Conservation (phyloP, 1,140 invertebrate genomes). For the Drosophila lacertosa region DNA sequence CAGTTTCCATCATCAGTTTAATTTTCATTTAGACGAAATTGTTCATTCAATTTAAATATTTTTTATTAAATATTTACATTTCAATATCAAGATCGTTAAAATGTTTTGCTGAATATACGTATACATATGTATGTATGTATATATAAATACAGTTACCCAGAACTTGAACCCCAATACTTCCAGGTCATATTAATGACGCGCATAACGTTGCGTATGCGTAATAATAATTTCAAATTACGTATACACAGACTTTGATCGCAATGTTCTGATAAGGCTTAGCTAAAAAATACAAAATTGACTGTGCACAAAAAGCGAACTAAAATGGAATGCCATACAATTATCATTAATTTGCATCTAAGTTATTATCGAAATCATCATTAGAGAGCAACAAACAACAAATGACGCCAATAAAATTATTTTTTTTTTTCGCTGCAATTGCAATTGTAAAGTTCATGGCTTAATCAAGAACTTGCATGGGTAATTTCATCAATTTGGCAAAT, state of each 20-base stretch:
- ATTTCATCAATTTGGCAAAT: conserved; percentile 48
- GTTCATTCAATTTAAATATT: neutral
- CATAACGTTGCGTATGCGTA: conserved; percentile 63
- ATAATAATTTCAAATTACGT: conserved; percentile 48
- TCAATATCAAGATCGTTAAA: too few species aligned
- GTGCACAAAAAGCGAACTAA: conserved; percentile 6
- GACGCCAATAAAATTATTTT: conserved; percentile 24
- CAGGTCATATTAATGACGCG: conserved; percentile 36
- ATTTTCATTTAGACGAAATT: neutral
- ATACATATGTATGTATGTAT: conserved; percentile 2
- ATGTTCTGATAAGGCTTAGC: conserved; percentile 28
- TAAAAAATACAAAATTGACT: conserved; percentile 20
- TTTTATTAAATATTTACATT: neutral
- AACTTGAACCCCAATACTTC: conserved; percentile 45
- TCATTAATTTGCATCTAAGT: conserved; percentile 74
- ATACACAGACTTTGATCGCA: conserved; percentile 19
- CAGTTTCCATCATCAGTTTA: neutral
- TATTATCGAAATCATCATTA: conserved; percentile 75
- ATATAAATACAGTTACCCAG: conserved; percentile 10
- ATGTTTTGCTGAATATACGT: neutral
- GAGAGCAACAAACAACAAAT: conserved; percentile 19
- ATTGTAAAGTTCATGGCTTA: conserved; percentile 38
- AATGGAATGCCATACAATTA: conserved; percentile 58
- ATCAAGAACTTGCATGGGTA: conserved; percentile 25
- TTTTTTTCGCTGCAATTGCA: conserved; percentile 33